Evolutionary conservation across 2,113 vertebrate genomes (phyloP).

Genomic region (Neomonachus schauinslandi): DNA sequence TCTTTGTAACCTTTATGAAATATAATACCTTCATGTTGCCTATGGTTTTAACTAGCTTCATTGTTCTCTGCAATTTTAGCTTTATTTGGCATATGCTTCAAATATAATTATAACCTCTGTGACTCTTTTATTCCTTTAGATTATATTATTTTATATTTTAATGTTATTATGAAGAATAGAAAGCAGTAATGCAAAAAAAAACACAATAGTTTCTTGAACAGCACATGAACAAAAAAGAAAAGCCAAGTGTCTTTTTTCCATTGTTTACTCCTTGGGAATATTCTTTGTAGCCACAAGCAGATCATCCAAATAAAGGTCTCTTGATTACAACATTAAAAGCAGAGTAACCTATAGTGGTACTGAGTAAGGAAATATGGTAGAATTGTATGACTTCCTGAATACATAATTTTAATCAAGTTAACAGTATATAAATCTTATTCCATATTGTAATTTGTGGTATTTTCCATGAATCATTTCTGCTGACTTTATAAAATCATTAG

Average conservation of each 20-base stretch:
- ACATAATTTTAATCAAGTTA: neutral
- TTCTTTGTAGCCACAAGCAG: neutral
- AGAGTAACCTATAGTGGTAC: neutral
- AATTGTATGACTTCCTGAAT: neutral
- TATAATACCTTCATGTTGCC: neutral
- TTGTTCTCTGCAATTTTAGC: neutral
- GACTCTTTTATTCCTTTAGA: neutral
- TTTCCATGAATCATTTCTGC: neutral
- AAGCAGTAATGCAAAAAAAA: neutral
- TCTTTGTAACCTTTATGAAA: neutral
- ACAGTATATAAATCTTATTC: neutral
- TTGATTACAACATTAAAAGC: neutral
- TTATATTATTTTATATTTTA: neutral
- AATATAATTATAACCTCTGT: neutral
- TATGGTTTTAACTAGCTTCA: neutral
- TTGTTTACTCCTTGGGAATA: neutral
- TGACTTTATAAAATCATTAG: neutral
- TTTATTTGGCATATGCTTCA: neutral
- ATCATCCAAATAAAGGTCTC: neutral
- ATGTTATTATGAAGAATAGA: neutral
- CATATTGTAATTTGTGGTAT: neutral
- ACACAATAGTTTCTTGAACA: neutral
- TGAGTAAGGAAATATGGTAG: neutral
- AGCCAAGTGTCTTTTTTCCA: neutral
- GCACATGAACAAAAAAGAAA: neutral